Percentiles rank a stretch among this genome's conserved stretches.
These are phyloP conservation scores for Polietes domitor DNA, from an alignment of 2,888 invertebrate species.

Conservation along the genomic window DNA sequence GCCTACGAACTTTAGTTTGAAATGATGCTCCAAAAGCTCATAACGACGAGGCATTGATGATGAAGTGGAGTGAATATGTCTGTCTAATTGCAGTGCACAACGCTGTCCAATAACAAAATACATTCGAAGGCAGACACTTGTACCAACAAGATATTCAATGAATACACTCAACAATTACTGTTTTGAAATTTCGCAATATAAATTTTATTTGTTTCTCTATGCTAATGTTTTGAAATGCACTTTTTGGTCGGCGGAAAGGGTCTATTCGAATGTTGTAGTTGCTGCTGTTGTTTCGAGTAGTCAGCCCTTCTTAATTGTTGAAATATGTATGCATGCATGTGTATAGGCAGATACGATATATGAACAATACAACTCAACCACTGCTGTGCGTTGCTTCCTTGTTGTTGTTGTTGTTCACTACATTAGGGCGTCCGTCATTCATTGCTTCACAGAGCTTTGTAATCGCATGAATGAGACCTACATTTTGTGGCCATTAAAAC, in stretches of 20 bases:
- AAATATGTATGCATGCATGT: background rate
- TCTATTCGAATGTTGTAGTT: conserved; percentile 1
- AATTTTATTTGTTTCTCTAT: background rate
- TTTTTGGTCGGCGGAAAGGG: background rate
- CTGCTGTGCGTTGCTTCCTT: background rate
- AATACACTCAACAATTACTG: too few relatives aligned
- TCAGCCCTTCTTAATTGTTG: background rate
- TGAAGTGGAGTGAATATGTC: too few relatives aligned
- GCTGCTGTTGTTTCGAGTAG: background rate
- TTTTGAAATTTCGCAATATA: conserved; percentile 12
- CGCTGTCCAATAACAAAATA: too few relatives aligned
- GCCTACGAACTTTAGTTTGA: too few relatives aligned
- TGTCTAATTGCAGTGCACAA: too few relatives aligned
- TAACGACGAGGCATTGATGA: too few relatives aligned
- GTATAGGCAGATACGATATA: background rate
- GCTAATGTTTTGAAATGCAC: background rate
- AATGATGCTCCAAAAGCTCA: too few relatives aligned
- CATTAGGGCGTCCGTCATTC: conserved; percentile 40
- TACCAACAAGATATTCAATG: too few relatives aligned
- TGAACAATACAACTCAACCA: background rate
- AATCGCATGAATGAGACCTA: conserved; percentile 41
- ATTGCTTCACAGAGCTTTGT: conserved; percentile 34
- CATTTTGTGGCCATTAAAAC: conserved; percentile 48
- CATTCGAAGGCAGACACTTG: too few relatives aligned
- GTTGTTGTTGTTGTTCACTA: conserved; percentile 11